phyloP scores from a whole-genome alignment of 2,797 vertebrate genomes.

The Neosilurus mollespiculum region DNA sequence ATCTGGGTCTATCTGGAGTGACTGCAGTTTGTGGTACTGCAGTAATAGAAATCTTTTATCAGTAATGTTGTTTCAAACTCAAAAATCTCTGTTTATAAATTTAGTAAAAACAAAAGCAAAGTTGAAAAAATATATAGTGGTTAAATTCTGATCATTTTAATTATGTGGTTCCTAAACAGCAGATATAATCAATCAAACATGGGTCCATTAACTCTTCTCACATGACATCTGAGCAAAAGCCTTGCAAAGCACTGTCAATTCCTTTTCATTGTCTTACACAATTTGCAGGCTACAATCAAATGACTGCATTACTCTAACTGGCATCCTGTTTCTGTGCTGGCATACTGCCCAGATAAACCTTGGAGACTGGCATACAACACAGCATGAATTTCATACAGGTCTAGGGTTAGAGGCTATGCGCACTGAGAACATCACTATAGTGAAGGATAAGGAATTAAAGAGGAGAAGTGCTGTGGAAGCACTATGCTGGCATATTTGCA shows the following conservation, averaged over 20 bases:
- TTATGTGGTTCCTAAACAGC: background rate
- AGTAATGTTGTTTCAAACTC: background rate
- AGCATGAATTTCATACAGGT: conserved; percentile 39
- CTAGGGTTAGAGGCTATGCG: conserved; percentile 48
- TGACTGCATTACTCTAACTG: conserved; percentile 34
- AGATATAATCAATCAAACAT: conserved; percentile 26
- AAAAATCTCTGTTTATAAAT: background rate
- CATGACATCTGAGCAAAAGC: conserved; percentile 19
- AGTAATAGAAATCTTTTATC: background rate
- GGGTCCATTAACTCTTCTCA: conserved; percentile 8
- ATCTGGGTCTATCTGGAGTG: background rate
- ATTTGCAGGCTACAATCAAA: conserved; percentile 41
- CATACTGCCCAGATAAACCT: conserved; percentile 43
- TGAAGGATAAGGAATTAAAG: background rate
- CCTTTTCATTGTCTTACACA: conserved; percentile 32
- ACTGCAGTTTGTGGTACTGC: background rate
- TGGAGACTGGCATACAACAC: conserved; percentile 32
- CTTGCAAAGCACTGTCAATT: conserved; percentile 19
- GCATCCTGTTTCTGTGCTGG: conserved; percentile 38
- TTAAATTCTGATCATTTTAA: conserved; percentile 21
- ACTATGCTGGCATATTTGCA: background rate
- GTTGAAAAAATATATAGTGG: background rate
- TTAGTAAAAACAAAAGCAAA: background rate
- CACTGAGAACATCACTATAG: conserved; percentile 27
- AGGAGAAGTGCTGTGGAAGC: background rate